Percentiles rank a stretch among this genome's conserved stretches.
Conservation (phyloP, 2,797 vertebrate species). For the Labroides dimidiatus region DNA sequence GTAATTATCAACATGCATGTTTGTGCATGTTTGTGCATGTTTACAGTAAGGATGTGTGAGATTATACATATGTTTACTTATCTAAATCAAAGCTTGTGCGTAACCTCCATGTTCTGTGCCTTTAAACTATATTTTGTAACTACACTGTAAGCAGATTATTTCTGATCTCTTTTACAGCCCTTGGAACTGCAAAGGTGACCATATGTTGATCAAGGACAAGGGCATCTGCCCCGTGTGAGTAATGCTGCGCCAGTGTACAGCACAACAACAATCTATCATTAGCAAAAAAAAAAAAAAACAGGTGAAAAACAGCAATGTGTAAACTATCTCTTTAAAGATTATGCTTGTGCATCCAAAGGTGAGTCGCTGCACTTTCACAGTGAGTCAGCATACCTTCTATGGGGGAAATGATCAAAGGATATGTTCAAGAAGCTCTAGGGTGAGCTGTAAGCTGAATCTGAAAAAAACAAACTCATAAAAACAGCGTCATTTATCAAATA, state of each 20-base stretch:
- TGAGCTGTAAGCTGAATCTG: constrained; percentile 24
- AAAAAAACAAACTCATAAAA: constrained; percentile 3
- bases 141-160: constrained; percentile 28
- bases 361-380: neutral
- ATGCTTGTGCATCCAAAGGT: neutral
- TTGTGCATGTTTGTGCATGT: neutral
- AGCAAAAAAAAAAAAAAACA: constrained; percentile 1
- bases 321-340: neutral
- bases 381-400: neutral
- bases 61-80: constrained; percentile 16
- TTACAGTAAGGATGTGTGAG: constrained; percentile 1
- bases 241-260: constrained; percentile 34
- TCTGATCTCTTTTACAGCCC: constrained; percentile 8
- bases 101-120: constrained; percentile 1
- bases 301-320: neutral
- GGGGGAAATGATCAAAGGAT: constrained; percentile 20
- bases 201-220: constrained; percentile 47
- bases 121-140: constrained; percentile 27
- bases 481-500: neutral
- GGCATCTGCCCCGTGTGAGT: constrained; percentile 49
- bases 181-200: constrained; percentile 18
- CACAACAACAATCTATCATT: constrained; percentile 11
- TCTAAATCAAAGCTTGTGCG: constrained; percentile 13
- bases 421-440: constrained; percentile 14
- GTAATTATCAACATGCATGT: constrained; percentile 8